Base-by-base conservation (phyloP, 1,140 invertebrate genomes). In the Drosophila punjabiensis region DNA sequence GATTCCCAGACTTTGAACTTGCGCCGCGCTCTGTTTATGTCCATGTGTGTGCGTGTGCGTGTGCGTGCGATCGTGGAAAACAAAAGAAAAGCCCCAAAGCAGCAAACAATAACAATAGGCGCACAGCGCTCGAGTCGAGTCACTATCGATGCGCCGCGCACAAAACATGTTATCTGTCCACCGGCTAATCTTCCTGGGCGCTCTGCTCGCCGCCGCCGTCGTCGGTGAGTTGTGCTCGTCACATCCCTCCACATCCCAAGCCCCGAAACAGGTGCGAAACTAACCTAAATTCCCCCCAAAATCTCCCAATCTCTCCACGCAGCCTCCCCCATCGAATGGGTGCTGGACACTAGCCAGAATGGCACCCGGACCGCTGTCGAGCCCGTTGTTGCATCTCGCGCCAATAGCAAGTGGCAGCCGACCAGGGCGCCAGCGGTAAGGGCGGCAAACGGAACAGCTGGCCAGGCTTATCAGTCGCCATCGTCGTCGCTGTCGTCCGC, bases 1-100 rank as follows among this genome's bases (percentile, higher is more conserved):
- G 69, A 47, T 14, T 39, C 56, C 59, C 77, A 89, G 84, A 89
- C 84, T 88, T 88, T 88, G 84, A 88, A 87, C 84, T 77, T 76
- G 63, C 75, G 66, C 55, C 28, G 61, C 20, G 65, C 77, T 69
- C 64, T 65, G 64, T 67, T 65, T 61, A 69, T 56, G 52, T 48
- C 35, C 45, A 59, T 69, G 69, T 45, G 65, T 37, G 61, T 53
- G 41, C 43, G 55, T 68, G 48, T 59, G 53, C 76, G 82, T 68
- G 48, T 59, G 53, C 76, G 82, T 71, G 74, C 56, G 79, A 63
- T 55, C 64, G 81, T 53, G 82, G 61, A 90, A 89, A 90, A 89
- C 78, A 90, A 89, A 90, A 89, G 82, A 85, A 84, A 89, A 90
- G 58, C 75, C 50, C 59, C 65, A 33, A 69, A 66, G 48, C 58